Evolutionary conservation across 2,888 invertebrate genomes (phyloP).

Genomic region (Hanleya hanleyi): DNA sequence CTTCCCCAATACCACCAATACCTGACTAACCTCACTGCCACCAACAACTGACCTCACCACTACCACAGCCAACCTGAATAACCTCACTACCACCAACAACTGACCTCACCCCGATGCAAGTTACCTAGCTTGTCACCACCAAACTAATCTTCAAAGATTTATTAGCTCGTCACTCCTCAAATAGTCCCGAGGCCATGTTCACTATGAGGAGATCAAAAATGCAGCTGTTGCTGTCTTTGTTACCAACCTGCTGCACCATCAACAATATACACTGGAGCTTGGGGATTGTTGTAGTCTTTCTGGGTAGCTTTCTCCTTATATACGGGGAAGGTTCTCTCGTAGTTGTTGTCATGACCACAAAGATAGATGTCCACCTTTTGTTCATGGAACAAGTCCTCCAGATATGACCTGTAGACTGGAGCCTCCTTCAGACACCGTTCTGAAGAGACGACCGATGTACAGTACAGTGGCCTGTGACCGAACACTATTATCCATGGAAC

Average conservation of each 20-base stretch:
- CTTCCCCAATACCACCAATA: no score
- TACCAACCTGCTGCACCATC: slow-evolving; percentile 9
- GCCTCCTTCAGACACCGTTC: slow-evolving; percentile 8
- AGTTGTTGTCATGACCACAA: slow-evolving; percentile 5
- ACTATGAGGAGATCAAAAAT: no score
- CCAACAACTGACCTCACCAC: no score
- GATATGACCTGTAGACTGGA: not conserved
- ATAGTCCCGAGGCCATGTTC: no score
- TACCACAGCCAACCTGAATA: no score
- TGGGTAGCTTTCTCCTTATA: not conserved
- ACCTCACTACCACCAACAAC: no score
- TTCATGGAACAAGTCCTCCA: not conserved
- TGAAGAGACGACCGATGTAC: slow-evolving; percentile 24
- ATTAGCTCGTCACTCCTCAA: no score
- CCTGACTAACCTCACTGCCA: no score
- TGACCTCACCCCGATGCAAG: no score
- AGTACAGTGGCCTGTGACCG: slow-evolving; percentile 42
- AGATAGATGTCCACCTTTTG: slow-evolving; percentile 4
- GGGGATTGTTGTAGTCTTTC: slow-evolving; percentile 3
- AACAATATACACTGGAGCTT: not conserved
- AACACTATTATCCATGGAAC: slow-evolving; percentile 41
- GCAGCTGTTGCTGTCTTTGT: no score
- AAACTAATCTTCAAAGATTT: no score
- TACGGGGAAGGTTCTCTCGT: slow-evolving; percentile 4
- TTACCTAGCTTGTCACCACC: no score